Evolutionary conservation across 2,113 vertebrate species (phyloP), one percentile per base, ranked within the genome.

Genomic region (Pimephales promelas): DNA sequence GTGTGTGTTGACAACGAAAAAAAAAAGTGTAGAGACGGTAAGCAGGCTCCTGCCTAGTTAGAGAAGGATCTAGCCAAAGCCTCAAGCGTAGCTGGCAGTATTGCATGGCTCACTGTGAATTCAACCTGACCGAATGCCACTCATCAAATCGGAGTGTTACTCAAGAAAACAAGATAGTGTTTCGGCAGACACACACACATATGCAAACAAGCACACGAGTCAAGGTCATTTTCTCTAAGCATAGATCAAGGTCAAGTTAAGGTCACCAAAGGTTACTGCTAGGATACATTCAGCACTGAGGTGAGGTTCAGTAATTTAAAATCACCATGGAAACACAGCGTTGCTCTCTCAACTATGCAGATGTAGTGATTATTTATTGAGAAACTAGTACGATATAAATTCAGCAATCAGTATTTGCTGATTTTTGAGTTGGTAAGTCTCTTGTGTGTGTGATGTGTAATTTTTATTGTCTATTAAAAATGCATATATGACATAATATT

Each of bases 21-120:
- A 82, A 62, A 81, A 75, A 83, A 85, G 71, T 85, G 81, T 81
- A 80, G 81, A 71, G 66, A 81, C 8, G 18, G 79, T 64, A 75
- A 85, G 68, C 83, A 79, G 83, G 56, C 79, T 78, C 45, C 47
- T 87, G 83, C 66, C 78, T 82, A 76, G 84, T 75, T 80, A 73
- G 31, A 81, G 78, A 34, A 64, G 79, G 86, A 85, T 84, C 76
- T 64, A 59, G 79, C 57, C 71, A 43, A 74, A 68, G 86, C 86
- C 83, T 77, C 54, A 62, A 85, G 86, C 83, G 10, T 80, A 79
- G 86, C 83, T 87, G 79, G 28, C 68, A 72, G 80, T 87, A 76
- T 85, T 79, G 79, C 81, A 87, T 61, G 75, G 79, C 71, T 78
- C 73, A 62, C 80, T 80, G 83, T 84, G 79, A 87, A 85, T 87